Evolutionary conservation across 2,113 vertebrate genomes (phyloP), one percentile per base, ranked within the genome.

Genomic region (Apistogramma diplotaenia): DNA sequence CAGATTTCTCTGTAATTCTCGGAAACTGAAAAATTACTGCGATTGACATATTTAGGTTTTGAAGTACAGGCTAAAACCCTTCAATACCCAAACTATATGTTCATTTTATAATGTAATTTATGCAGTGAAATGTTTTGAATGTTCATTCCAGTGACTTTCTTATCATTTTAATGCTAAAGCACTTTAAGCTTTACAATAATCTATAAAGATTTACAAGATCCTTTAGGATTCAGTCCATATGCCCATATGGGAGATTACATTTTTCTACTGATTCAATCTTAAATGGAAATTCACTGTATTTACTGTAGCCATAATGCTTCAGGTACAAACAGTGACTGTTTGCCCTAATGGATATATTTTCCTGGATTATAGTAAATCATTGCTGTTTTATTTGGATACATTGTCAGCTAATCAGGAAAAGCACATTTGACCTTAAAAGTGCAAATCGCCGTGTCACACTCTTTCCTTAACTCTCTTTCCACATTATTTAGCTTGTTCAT

Each of bases 401-500:
- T 55, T 0, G 3, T 11, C 25, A 6, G 6, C 65, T 51, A n/a
- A 70, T 70, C 43, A 51, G 43, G 25, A 51, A 67, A 70, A 70
- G 49, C 1, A 0, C 62, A 51, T 71, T 56, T 74, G 3, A 29
- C 9, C 76, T 15, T 70, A n/a, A 55, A 35, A 12, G 1, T 67
- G 53, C 40, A 57, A 56, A 55, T 81, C 1, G 0, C 1, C n/a
- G 21, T 60, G n/a, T 55, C n/a, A 27, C 29, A 46, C 4, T 11
- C 33, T 76, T 91, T 93, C 96, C 97, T 98, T 97, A 96, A 98
- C 95, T 21, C 6, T 25, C 9, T 0, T 2, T 33, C 79, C 83
- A 99, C 94, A 79, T 97, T 99, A 91, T 99, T 99, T 94, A 99
- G 96, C 94, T 94, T 98, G 93, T 97, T 99, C 86, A 99, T 99